Evolutionary conservation across 2,888 invertebrate genomes (phyloP), one percentile per base, ranked within the genome.

Genomic region (Heliconius aoede): DNA sequence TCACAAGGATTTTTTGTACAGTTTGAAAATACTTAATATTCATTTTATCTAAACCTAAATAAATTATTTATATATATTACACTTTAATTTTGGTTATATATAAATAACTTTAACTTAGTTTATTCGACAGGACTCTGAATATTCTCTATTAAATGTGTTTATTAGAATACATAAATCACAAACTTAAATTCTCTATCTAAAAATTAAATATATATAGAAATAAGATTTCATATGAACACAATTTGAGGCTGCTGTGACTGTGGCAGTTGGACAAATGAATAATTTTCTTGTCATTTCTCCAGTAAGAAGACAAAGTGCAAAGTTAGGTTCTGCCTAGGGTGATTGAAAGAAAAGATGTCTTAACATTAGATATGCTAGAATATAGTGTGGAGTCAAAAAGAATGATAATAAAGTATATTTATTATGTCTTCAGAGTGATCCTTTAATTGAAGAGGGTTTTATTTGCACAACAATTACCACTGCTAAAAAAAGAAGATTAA

Each of bases 401-500:
- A 55, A 55, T n/a, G 11, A 55, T 30, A 28, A 28, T 51, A 69
- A 46, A 30, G n/a, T 72, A 24, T 72, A 21, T 40, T 62, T 40
- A 24, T 64, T 21, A 51, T 21, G 13, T 77, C 77, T 78, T 55
- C 64, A 77, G 78, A 72, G 75, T 68, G 58, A 30, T 60, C 75
- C 68, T 40, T 32, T 67, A 65, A 60, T 51, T 46, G 46, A 40
- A n/a, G 61, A 78, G 40, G 80, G 79, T 60, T 55, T 30, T 46
- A 76, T 73, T 62, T 36, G 73, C 30, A 28, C 72, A 64, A 69
- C 72, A 58, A 68, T 84, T 73, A 84, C 86, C 30, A 15, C 83
- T 74, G 81, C 89, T 55, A 82, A 88, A 74, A 91, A 87, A 76
- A 86, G 91, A 81, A 86, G 91, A 78, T 81, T 86, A 28, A 84